Percentiles rank a stretch among this genome's conserved stretches.
phyloP scores from a whole-genome alignment of 2,888 invertebrate species.

The Himalopsyche japonica region DNA sequence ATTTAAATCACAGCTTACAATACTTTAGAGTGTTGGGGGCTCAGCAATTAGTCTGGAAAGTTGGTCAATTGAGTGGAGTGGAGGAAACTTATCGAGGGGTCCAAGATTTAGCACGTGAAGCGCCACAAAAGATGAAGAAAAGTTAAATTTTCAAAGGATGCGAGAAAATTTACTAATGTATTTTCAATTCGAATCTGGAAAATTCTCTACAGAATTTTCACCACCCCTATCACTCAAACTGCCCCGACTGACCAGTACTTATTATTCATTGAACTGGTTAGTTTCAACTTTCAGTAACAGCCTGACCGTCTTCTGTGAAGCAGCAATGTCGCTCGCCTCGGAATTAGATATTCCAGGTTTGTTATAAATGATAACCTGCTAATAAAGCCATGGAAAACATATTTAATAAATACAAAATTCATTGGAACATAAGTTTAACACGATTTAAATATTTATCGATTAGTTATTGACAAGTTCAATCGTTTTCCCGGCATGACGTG shows the following conservation, averaged over 20 bases:
- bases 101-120: no score
- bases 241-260: neutral
- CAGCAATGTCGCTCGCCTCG: constrained; percentile 3
- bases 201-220: neutral
- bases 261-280: neutral
- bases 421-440: neutral
- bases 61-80: no score
- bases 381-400: neutral
- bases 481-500: neutral
- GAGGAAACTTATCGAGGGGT: no score
- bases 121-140: no score
- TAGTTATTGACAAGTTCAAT: neutral
- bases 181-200: neutral
- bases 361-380: neutral
- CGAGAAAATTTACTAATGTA: no score
- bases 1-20: no score
- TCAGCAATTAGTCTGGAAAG: no score
- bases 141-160: no score
- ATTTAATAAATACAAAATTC: neutral
- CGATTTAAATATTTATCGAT: neutral
- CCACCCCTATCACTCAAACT: neutral
- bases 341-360: constrained; percentile 4
- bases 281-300: neutral
- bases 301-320: neutral
- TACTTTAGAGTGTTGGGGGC: no score